Evolutionary conservation across 2,888 invertebrate genomes (phyloP), one percentile per base, ranked within the genome.

Genomic region (Lydus trimaculatus): DNA sequence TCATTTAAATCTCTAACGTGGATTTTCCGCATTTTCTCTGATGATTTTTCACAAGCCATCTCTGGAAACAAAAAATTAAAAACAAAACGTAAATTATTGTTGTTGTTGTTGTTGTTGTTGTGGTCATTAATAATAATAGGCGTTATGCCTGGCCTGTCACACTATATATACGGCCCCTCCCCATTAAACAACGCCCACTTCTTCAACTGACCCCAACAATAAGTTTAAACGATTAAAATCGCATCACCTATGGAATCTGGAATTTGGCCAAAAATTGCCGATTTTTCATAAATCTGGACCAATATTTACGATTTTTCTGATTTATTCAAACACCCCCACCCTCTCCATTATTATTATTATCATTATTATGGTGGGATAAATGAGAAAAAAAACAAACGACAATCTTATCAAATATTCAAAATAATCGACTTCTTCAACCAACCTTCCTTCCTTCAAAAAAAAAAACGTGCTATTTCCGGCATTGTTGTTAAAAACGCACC

Each of bases 1-100:
- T 93, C 90, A 86, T 97, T 97, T 75, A 98, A 70, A 61, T 85
- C 91, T 85, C 91, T 91, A 75, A 91, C 90, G 72, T 92, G 85
- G 61, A 90, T 84, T 59, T 90, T 90, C 82, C 89, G 64, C 72
- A 71, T 75, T 65, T 65, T 72, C 9, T 48, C 60, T n/a, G 31
- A 36, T 58, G 64, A 60, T n/a, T n/a, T n/a, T 28, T 23, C 33
- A 31, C 31, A 23, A 25, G 70, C 63, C 66, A 69, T 72, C 67
- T 70, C 61, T 56, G 60, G 28, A 23, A 31, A 61, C 28, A 28
- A 31, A 23, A 52, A 64, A 56, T n/a, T 28, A 39, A 3, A 59
- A 59, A 20, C 2, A 2, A 60, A 60, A 3, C 11, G 33, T 11
- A 17, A 2, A 13, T 20, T 11, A 11, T 48, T 48, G 9, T 9